These are phyloP conservation scores for Sebastes cheni DNA, from an alignment of 2,797 vertebrate species.

Conservation along the genomic window DNA sequence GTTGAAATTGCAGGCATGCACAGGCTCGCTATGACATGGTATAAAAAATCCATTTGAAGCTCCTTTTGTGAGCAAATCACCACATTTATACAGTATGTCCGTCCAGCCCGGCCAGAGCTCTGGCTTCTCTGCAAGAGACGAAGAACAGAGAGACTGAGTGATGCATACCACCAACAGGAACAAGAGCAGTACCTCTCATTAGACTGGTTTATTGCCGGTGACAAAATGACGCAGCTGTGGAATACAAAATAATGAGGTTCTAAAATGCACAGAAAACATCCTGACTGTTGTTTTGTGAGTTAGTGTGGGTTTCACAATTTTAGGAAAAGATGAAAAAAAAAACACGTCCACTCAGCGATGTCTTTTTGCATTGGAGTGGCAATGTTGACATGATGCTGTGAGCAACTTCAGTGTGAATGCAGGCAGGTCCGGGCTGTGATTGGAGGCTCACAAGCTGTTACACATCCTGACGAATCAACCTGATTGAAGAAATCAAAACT, in stretches of 20 bases:
- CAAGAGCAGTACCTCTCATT: conserved; percentile 1
- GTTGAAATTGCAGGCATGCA: conserved; percentile 49
- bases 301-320: background rate
- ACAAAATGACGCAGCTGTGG: background rate
- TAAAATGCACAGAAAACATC: background rate
- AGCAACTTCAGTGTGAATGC: background rate
- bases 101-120: conserved; percentile 16
- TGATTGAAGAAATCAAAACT: conserved; percentile 13
- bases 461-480: conserved; percentile 6
- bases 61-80: conserved; percentile 48
- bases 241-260: background rate
- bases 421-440: background rate
- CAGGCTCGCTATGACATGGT: conserved; percentile 26
- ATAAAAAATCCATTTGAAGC: conserved; percentile 14
- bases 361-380: background rate
- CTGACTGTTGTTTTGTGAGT: no score
- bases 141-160: conserved; percentile 20
- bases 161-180: conserved; percentile 15
- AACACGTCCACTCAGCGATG: background rate
- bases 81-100: conserved; percentile 38
- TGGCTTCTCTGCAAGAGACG: conserved; percentile 19
- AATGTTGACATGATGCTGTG: background rate
- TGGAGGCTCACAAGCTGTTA: background rate
- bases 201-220: background rate
- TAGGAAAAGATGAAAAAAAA: background rate